These are phyloP conservation scores for Zenarchopterus dispar DNA, from an alignment of 2,797 vertebrate genomes.

Conservation along the genomic window DNA sequence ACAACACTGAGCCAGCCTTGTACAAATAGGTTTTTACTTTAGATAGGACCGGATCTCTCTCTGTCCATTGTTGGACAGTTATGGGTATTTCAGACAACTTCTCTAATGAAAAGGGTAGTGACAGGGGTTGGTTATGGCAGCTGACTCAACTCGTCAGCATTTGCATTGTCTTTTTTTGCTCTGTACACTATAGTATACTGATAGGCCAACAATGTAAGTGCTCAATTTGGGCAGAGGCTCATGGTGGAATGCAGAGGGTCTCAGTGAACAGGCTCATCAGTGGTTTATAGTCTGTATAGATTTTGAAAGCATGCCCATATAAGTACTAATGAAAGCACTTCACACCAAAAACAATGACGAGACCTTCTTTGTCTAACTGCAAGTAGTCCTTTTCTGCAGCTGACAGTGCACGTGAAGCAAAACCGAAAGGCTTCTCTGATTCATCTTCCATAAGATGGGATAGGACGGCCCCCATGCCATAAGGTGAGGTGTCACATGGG, in stretches of 20 bases:
- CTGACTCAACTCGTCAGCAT: no score
- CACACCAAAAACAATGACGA: neutral
- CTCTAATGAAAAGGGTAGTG: neutral
- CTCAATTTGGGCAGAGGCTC: neutral
- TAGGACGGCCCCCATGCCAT: no score
- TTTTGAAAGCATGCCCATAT: neutral
- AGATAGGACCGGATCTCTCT: constrained; percentile 12
- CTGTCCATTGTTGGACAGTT: constrained; percentile 20
- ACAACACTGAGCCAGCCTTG: constrained; percentile 16
- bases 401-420: no score
- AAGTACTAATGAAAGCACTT: neutral
- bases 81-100: constrained; percentile 5
- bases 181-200: neutral
- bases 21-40: constrained; percentile 16
- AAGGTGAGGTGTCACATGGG: neutral
- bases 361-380: no score
- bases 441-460: no score
- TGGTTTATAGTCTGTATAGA: neutral
- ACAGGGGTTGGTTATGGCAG: neutral
- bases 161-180: neutral
- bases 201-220: neutral
- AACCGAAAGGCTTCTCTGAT: no score
- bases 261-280: neutral
- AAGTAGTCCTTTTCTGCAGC: neutral
- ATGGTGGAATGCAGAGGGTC: neutral